Evolutionary conservation across 2,888 invertebrate species (phyloP), one percentile per base, ranked within the genome.

Genomic region (Brachyptera risi): DNA sequence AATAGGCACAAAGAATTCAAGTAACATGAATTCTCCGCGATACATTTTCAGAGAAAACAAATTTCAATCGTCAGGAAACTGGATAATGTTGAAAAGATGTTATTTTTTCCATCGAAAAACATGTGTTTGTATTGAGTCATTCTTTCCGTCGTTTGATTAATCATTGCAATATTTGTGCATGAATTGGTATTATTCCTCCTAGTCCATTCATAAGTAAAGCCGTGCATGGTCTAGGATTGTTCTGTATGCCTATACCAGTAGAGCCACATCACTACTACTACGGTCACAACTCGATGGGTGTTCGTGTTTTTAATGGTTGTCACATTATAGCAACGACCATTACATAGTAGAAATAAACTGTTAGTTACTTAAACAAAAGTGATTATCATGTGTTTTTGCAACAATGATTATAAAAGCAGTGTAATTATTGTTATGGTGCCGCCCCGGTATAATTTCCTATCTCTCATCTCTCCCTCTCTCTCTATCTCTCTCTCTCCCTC

Each of bases 301-400:
- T 23, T 54, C 37, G 9, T 21, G 37, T 54, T 54, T 54, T 54
- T 54, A 54, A 54, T 54, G 54, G 54, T 15, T 54, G 54, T 54
- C 35, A 54, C 27, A 17, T 31, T 35, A 54, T 37, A 54, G 37
- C 54, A 54, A 54, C 54, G 35, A 23, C 54, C 37, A 54, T 54
- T 54, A 54, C 54, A 23, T 21, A 35, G 54, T n/a, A n/a, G 19
- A 38, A 54, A 54, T 54, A 54, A 54, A 54, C 54, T 37, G 54
- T 37, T 54, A 54, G 31, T 54, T 54, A 54, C 54, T 54, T 54
- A 37, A 54, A 54, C 54, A 54, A 54, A 54, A 54, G 54, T 54
- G 54, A 54, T 54, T 35, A 54, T 54, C 35, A 35, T 37, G 37
- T 54, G 54, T 54, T 54, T n/a, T 54, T 35, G 54, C 54, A 54